These are phyloP conservation scores for Phataginus tricuspis DNA, from an alignment of 2,797 vertebrate species.

Conservation along the genomic window DNA sequence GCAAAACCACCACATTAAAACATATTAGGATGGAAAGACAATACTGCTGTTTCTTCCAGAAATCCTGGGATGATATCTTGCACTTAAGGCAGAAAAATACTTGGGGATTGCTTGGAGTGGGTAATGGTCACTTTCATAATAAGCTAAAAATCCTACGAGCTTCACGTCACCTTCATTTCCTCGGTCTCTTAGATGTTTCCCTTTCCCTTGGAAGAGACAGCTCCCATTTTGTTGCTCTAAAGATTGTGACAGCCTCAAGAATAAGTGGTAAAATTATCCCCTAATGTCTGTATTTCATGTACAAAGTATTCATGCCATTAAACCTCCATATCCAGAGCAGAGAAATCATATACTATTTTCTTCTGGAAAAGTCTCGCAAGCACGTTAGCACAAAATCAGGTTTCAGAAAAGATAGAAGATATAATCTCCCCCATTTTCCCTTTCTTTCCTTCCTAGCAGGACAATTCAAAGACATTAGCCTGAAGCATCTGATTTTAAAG, in stretches of 20 bases:
- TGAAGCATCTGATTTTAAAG: constrained; percentile 61
- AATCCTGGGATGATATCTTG: not conserved
- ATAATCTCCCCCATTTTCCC: constrained; percentile 57
- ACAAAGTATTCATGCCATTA: constrained; percentile 70
- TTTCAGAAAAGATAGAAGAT: constrained; percentile 67
- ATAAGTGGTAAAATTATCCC: constrained; percentile 64
- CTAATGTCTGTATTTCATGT: constrained; percentile 54
- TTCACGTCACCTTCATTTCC: not conserved
- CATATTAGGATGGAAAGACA: constrained; percentile 31
- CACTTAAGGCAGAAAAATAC: constrained; percentile 8
- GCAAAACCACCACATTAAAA: not conserved
- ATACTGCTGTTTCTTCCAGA: constrained; percentile 40
- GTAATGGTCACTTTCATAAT: not conserved
- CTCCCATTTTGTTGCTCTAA: constrained; percentile 55
- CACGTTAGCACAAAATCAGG: constrained; percentile 43
- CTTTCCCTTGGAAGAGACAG: constrained; percentile 31
- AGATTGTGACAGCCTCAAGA: constrained; percentile 49
- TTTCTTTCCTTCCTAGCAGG: constrained; percentile 31
- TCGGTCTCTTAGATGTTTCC: not conserved
- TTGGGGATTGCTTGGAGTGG: not conserved
- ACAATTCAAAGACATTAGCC: constrained; percentile 57
- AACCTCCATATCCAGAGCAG: constrained; percentile 5
- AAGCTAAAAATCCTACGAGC: not conserved
- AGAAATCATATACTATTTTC: constrained; percentile 42
- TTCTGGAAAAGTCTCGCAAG: constrained; percentile 66